Conservation (phyloP, 2,797 vertebrate species). For the Tokudaia muenninki region DNA sequence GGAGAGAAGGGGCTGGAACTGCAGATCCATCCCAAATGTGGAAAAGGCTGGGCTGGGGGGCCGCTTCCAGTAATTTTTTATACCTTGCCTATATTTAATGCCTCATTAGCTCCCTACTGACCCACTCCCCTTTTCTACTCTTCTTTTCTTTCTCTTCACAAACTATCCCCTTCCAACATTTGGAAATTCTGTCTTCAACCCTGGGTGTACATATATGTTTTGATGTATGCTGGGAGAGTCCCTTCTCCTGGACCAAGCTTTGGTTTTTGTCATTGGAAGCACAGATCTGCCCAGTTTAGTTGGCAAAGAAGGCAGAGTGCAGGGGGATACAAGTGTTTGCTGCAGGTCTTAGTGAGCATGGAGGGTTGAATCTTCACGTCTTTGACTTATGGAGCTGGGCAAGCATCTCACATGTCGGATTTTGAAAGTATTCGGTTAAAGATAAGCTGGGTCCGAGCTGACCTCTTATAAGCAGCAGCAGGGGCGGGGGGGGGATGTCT, state of each 20-base stretch:
- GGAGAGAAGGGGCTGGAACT: neutral
- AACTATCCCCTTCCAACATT: neutral
- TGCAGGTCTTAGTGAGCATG: neutral
- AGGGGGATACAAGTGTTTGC: neutral
- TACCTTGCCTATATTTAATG: neutral
- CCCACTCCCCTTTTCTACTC: too few relatives aligned
- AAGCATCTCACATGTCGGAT: neutral
- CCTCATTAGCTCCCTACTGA: too few relatives aligned
- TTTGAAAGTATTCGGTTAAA: neutral
- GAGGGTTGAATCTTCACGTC: neutral
- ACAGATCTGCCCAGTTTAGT: neutral
- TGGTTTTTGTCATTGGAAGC: neutral
- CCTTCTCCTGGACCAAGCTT: neutral
- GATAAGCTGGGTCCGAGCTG: neutral
- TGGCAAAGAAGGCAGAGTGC: neutral
- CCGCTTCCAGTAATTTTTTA: neutral
- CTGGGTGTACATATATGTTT: neutral
- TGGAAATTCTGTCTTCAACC: neutral
- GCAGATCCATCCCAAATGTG: neutral
- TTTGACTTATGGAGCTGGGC: neutral
- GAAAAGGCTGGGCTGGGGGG: neutral
- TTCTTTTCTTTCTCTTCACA: neutral
- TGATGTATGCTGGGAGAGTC: neutral
- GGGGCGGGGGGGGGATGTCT: neutral
- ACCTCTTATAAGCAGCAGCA: too few relatives aligned